A percentile compares a stretch with the other conserved stretches of the same genome.
Evolutionary conservation across 2,113 vertebrate species (phyloP).

Genomic region (Spea bombifrons): DNA sequence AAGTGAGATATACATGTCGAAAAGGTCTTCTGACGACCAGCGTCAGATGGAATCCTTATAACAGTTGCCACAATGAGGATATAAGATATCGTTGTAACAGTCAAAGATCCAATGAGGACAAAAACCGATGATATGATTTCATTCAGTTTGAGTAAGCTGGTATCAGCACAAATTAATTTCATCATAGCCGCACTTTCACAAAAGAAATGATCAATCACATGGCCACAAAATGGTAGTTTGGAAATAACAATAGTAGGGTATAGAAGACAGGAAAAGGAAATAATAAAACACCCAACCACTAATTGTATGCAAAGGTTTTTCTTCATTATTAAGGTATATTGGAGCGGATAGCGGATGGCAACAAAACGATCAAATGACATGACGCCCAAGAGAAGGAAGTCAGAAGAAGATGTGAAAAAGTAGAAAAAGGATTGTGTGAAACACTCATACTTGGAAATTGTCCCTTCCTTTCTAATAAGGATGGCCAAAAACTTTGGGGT

Average conservation of each 20-base stretch:
- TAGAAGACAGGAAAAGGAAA: constrained; percentile 45
- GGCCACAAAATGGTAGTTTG: constrained; percentile 18
- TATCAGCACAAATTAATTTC: constrained; percentile 38
- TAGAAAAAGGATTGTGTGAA: constrained; percentile 54
- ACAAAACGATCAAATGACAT: constrained; percentile 58
- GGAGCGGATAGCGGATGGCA: constrained; percentile 56
- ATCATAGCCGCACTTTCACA: constrained; percentile 27
- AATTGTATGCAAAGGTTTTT: constrained; percentile 43
- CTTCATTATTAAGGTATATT: constrained; percentile 52
- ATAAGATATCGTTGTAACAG: constrained; percentile 48
- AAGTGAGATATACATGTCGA: constrained; percentile 58
- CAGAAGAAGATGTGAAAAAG: constrained; percentile 43
- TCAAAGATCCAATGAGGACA: constrained; percentile 50
- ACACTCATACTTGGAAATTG: constrained; percentile 48
- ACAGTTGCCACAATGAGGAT: constrained; percentile 51
- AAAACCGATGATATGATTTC: constrained; percentile 29
- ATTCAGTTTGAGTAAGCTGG: not conserved
- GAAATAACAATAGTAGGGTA: constrained; percentile 43
- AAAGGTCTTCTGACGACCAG: constrained; percentile 54
- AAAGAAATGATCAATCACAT: constrained; percentile 37
- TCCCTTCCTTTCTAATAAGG: not conserved
- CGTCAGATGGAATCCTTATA: constrained; percentile 48
- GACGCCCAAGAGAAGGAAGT: constrained; percentile 51
- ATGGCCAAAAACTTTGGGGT: constrained; percentile 18
- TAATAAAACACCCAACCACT: constrained; percentile 50